Evolutionary conservation across 2,797 vertebrate species (phyloP), one percentile per base, ranked within the genome.

Genomic region (Enteromius paludinosus): DNA sequence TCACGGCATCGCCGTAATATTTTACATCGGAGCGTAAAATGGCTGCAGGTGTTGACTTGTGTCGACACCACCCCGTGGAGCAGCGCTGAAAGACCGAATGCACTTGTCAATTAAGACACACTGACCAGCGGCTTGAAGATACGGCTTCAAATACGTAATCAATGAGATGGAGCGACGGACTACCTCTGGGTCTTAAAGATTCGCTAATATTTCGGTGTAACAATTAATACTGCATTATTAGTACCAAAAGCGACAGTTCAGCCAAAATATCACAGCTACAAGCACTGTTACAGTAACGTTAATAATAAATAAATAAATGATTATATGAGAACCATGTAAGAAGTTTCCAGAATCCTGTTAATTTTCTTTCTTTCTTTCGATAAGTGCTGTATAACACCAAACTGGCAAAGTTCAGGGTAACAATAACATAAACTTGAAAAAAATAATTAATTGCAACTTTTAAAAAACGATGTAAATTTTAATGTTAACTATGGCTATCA

Each of bases 21-120:
- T 85, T 87, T 66, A 41, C 88, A 78, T 89, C 87, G 90, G 91
- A 96, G 35, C 25, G 81, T 30, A 83, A 97, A 95, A 96, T 95
- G 96, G 96, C 96, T 96, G 96, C 96, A 94, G 93, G 92, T 92
- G 90, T 89, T 79, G 80, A 84, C 78, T 68, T 87, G 89, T 70
- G 54, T 79, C 30, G 62, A 56, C 80, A 80, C 38, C 64, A 69
- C 64, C 38, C 25, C 66, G 25, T 6, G 45, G 28, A 68, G 30
- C 79, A 73, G 70, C 35, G 87, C 47, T 4, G 14, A 62, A 70
- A 52, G 20, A 80, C 73, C 20, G 15, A 64, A 23, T 45, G 62
- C 69, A 52, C 75, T 65, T 65, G 28, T 66, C 45, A 70, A 47
- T 70, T 83, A 75, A 35, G 12, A 38, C 4, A 28, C 47, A 14